Percentiles rank a stretch among this genome's conserved stretches.
Evolutionary conservation across 2,113 vertebrate genomes (phyloP).

Genomic region (Brachyistius frenatus): DNA sequence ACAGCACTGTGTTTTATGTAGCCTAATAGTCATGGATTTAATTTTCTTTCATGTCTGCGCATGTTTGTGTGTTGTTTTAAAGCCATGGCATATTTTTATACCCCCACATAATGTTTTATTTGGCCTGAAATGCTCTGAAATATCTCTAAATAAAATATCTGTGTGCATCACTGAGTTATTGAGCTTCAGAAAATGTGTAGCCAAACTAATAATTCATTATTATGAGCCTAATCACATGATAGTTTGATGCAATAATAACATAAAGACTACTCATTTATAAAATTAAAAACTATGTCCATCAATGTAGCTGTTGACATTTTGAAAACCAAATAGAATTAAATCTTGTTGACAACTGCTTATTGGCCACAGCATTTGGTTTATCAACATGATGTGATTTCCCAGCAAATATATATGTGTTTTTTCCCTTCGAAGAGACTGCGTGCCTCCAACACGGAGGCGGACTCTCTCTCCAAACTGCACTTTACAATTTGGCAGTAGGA

Average conservation of each 20-base stretch:
- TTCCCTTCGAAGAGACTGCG: slow-evolving; percentile 56
- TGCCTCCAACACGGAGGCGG: slow-evolving; percentile 57
- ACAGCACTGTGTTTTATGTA: neutral
- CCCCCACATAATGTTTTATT: neutral
- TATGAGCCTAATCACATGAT: too few relatives aligned
- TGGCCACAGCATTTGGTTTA: slow-evolving; percentile 42
- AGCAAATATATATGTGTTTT: slow-evolving; percentile 45
- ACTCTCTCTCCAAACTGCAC: slow-evolving; percentile 62
- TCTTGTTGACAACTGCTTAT: slow-evolving; percentile 17
- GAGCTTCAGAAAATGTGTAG: too few relatives aligned
- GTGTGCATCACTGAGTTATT: too few relatives aligned
- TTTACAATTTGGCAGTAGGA: slow-evolving; percentile 71
- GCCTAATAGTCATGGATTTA: neutral
- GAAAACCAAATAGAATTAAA: slow-evolving; percentile 1
- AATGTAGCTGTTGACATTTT: neutral
- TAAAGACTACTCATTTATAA: neutral
- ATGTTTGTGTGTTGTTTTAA: neutral
- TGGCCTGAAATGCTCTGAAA: neutral
- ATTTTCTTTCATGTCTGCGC: neutral
- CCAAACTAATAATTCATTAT: too few relatives aligned
- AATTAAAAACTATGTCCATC: too few relatives aligned
- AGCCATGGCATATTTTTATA: neutral
- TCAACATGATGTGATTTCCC: slow-evolving; percentile 60
- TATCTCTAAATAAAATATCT: too few relatives aligned
- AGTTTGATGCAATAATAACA: too few relatives aligned